Conservation (phyloP, 2,113 vertebrate genomes). For the Apaloderma vittatum region DNA sequence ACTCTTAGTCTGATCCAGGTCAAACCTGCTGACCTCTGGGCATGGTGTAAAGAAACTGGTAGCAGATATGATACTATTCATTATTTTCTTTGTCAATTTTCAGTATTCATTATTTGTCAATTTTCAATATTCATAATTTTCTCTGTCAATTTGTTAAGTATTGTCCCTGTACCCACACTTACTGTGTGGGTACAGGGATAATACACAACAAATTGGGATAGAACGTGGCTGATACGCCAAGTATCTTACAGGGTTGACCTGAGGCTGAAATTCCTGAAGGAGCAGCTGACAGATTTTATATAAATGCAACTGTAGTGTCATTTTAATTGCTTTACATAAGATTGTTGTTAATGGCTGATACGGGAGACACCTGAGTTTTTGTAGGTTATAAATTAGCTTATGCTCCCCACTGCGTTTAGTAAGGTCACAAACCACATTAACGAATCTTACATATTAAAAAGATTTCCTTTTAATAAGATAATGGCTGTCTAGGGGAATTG, state of each 20-base stretch:
- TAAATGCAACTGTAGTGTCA: neutral
- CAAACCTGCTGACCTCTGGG: neutral
- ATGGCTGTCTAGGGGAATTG: slow-evolving; percentile 25
- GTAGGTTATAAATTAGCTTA: slow-evolving; percentile 30
- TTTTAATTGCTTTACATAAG: neutral
- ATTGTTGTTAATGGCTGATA: slow-evolving; percentile 18
- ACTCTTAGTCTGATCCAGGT: neutral
- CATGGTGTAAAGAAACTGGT: neutral
- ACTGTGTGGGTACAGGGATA: neutral
- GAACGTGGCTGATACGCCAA: neutral
- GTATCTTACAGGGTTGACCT: neutral
- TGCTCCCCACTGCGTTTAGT: neutral
- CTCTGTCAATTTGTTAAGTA: too few species aligned
- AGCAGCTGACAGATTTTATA: neutral
- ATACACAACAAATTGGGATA: neutral
- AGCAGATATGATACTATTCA: neutral
- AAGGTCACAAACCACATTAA: slow-evolving; percentile 39
- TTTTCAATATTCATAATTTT: too few species aligned
- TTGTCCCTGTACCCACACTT: neutral
- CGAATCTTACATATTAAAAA: slow-evolving; percentile 47
- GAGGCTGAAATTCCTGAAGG: slow-evolving; percentile 5
- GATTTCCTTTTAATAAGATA: slow-evolving; percentile 45
- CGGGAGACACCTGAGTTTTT: slow-evolving; percentile 24
- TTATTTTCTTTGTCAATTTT: neutral
- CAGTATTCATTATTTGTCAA: too few species aligned